Evolutionary conservation across 1,140 invertebrate species (phyloP).

Genomic region (Zaprionus lachaisei): DNA sequence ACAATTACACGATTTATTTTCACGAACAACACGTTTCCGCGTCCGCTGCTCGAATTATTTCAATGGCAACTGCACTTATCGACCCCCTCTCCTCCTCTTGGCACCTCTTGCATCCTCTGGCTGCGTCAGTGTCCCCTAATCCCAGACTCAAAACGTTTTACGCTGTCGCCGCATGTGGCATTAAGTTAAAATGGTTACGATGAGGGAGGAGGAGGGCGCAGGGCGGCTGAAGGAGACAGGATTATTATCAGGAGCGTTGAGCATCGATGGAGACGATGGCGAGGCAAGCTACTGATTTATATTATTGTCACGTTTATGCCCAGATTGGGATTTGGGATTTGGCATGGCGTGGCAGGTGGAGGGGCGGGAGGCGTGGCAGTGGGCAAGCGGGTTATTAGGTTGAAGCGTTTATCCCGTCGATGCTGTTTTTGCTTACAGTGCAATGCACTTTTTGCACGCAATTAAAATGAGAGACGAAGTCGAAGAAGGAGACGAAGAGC

Average conservation of each 20-base stretch:
- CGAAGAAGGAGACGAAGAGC: neutral
- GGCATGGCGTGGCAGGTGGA: neutral
- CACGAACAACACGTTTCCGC: constrained; percentile 55
- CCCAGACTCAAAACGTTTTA: constrained; percentile 65
- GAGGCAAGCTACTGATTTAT: constrained; percentile 69
- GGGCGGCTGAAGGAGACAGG: neutral
- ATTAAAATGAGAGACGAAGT: constrained; percentile 45
- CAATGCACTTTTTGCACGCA: constrained; percentile 65
- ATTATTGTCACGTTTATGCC: constrained; percentile 76
- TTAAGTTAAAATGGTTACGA: constrained; percentile 73
- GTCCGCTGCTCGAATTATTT: constrained; percentile 19
- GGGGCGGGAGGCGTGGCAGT: neutral
- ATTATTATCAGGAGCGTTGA: neutral
- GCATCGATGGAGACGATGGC: constrained; percentile 17
- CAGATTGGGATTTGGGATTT: constrained; percentile 69
- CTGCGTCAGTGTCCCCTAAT: constrained; percentile 45
- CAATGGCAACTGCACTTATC: constrained; percentile 17
- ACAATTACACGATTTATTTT: constrained; percentile 70
- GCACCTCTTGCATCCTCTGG: neutral
- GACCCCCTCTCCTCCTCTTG: neutral
- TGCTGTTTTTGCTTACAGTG: constrained; percentile 17
- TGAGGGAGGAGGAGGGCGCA: neutral
- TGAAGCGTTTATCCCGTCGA: constrained; percentile 2
- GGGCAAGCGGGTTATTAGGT: constrained; percentile 7
- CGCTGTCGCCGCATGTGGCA: constrained; percentile 69